These are phyloP conservation scores for Drosophila arawakana DNA, from an alignment of 1,140 invertebrate genomes.

Conservation along the genomic window DNA sequence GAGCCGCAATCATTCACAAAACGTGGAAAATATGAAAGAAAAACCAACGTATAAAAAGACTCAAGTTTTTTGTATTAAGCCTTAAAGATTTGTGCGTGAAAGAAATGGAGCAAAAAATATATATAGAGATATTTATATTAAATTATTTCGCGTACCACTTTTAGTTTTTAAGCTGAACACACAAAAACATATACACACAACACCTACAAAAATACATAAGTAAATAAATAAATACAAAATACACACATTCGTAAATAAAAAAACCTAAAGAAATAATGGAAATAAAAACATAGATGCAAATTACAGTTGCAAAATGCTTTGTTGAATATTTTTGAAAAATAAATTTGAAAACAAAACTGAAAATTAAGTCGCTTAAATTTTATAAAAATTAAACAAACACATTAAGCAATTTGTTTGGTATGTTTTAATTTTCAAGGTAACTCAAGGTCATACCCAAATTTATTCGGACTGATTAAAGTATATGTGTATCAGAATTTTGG, in stretches of 20 bases:
- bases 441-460: not conserved
- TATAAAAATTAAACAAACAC: no score
- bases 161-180: conserved; percentile 22
- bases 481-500: not conserved
- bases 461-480: not conserved
- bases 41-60: conserved; percentile 46
- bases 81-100: conserved; percentile 46
- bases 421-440: not conserved
- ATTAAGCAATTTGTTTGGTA: not conserved
- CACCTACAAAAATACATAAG: conserved; percentile 14
- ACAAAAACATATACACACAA: not conserved
- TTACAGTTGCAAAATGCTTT: conserved; percentile 44
- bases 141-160: conserved; percentile 55
- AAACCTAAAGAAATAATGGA: conserved; percentile 8
- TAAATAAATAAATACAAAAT: conserved; percentile 12
- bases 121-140: conserved; percentile 63
- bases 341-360: conserved; percentile 28
- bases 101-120: conserved; percentile 26
- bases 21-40: conserved; percentile 6
- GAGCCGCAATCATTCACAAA: conserved; percentile 24
- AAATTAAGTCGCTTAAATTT: not conserved
- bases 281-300: conserved; percentile 7
- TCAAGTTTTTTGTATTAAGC: conserved; percentile 58
- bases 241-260: conserved; percentile 16
- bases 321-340: conserved; percentile 58